Conservation (phyloP, 2,797 vertebrate genomes). For the Prionace glauca region DNA sequence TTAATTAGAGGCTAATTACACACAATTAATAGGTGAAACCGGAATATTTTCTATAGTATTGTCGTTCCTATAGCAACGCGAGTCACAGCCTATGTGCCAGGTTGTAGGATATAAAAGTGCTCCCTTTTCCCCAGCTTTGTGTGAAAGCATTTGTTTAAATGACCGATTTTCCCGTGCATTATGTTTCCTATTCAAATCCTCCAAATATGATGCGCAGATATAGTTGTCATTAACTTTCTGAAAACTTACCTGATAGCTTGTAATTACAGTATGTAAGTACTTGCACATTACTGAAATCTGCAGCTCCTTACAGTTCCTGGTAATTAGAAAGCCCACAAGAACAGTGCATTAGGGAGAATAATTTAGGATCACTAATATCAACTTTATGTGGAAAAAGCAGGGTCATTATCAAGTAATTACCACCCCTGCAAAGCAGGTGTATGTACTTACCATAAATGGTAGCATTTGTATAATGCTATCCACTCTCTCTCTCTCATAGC, state of each 20-base stretch:
- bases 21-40: conserved; percentile 79
- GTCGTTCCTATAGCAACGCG: neutral
- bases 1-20: conserved; percentile 82
- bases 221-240: conserved; percentile 25
- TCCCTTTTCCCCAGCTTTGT: neutral
- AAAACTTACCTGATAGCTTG: neutral
- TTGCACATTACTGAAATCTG: conserved; percentile 26
- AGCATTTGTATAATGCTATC: conserved; percentile 40
- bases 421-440: conserved; percentile 97
- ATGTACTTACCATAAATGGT: conserved; percentile 75
- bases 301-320: neutral
- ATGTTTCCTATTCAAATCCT: neutral
- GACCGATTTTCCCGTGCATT: neutral
- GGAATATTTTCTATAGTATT: conserved; percentile 63
- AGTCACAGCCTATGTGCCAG: neutral
- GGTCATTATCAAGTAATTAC: conserved; percentile 99
- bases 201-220: neutral
- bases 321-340: conserved; percentile 77
- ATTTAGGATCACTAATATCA: conserved; percentile 97
- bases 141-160: neutral
- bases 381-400: conserved; percentile 93
- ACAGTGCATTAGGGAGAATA: conserved; percentile 83
- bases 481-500: neutral
- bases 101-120: neutral
- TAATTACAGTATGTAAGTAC: conserved; percentile 31